Evolutionary conservation across 2,888 invertebrate species (phyloP), one percentile per base, ranked within the genome.

Genomic region (Cephus pygmeus): DNA sequence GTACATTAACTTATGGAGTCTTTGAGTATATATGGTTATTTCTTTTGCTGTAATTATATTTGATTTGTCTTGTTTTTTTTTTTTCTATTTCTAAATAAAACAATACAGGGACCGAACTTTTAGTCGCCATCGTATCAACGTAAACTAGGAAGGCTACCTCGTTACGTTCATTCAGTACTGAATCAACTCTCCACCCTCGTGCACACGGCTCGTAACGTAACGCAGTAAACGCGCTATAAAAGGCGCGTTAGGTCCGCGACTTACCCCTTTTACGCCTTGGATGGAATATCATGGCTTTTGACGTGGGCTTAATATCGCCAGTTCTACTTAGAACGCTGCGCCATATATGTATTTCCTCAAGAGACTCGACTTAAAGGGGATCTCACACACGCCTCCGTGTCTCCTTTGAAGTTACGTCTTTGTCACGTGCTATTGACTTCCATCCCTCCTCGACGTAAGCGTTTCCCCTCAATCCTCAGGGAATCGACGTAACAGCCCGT

Each of bases 181-280:
- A 56, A 56, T 56, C 23, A 56, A 56, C 56, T 56, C 2, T 56
- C 23, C 56, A 76, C 74, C 69, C 76, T 73, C 12, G 71, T 68
- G 77, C 74, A 77, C 75, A 79, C 71, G 73, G 71, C 76, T 82
- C 79, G 80, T 84, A 82, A 84, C 81, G 73, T 77, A 75, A 77
- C 76, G 80, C 76, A 79, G 77, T 76, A 81, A 83, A 81, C 78
- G 80, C 78, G 79, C 79, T 77, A 83, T 84, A 83, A 84, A 85
- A 84, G 81, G 79, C 81, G 79, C 85, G 82, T 82, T 83, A 83
- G 80, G 81, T 81, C 80, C 83, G 79, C 78, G 79, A 79, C 81
- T 80, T 74, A 73, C 68, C 77, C 80, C 79, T 79, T 71, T 15
- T 23, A 30, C 36, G 69, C 78, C 36, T 69, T 35, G 34, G 31